Conservation (phyloP, 2,888 invertebrate genomes). For the Zaprionus bogoriensis region DNA sequence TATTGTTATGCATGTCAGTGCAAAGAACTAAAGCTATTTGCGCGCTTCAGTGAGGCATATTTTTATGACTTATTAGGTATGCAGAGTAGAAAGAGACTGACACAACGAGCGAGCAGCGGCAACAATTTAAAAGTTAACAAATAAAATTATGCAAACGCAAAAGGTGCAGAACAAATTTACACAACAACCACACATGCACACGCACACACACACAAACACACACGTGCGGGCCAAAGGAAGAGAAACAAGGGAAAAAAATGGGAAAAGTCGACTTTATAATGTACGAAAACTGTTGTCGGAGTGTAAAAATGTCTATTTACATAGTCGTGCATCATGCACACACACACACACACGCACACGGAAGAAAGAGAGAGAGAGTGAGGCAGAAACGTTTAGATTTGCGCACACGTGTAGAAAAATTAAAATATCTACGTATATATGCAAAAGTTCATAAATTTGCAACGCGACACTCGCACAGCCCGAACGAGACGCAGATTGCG, state of each 20-base stretch:
- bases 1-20: slow-evolving; percentile 10
- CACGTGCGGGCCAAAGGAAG: too few species aligned
- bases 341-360: slow-evolving; percentile 11
- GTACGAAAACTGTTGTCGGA: slow-evolving; percentile 67
- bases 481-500: slow-evolving; percentile 66
- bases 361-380: background rate
- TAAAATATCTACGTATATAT: slow-evolving; percentile 44
- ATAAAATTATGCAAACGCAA: slow-evolving; percentile 67
- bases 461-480: slow-evolving; percentile 53
- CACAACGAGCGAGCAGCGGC: slow-evolving; percentile 12
- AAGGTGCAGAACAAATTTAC: slow-evolving; percentile 44
- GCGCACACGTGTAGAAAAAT: slow-evolving; percentile 47
- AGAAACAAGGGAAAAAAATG: slow-evolving; percentile 1
- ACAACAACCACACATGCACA: slow-evolving; percentile 15
- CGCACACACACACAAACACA: slow-evolving; percentile 2
- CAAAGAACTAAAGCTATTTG: slow-evolving; percentile 16
- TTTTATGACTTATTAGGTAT: slow-evolving; percentile 19
- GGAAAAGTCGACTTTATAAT: slow-evolving; percentile 50
- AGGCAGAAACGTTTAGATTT: slow-evolving; percentile 39
- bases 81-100: slow-evolving; percentile 7
- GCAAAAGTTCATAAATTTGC: slow-evolving; percentile 68
- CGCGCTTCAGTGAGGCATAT: slow-evolving; percentile 3
- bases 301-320: slow-evolving; percentile 73
- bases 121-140: slow-evolving; percentile 66
- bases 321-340: slow-evolving; percentile 70